Percentiles rank a stretch among this genome's conserved stretches.
These are phyloP conservation scores for Sebastes kiyomatsui DNA, from an alignment of 2,797 vertebrate species.

Conservation along the genomic window DNA sequence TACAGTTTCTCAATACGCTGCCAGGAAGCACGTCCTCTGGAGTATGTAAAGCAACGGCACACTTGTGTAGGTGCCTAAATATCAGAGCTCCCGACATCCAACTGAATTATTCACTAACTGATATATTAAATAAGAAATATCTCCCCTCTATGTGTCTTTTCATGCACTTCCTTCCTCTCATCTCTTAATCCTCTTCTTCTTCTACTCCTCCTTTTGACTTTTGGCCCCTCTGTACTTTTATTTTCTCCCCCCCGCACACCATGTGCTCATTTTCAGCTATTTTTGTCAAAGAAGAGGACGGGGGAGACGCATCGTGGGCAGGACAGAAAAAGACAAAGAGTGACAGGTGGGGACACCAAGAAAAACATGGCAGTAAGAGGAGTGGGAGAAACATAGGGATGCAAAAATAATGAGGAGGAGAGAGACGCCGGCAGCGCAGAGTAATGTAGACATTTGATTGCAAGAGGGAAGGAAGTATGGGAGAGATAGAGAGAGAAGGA, in stretches of 20 bases:
- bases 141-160: neutral
- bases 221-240: neutral
- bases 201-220: neutral
- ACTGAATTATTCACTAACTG: constrained; percentile 17
- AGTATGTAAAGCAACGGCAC: constrained; percentile 1
- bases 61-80: neutral
- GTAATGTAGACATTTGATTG: neutral
- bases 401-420: constrained; percentile 13
- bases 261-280: neutral
- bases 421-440: neutral
- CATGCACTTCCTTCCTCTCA: neutral
- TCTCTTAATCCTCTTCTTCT: neutral
- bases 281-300: neutral
- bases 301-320: neutral
- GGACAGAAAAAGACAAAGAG: neutral
- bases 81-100: neutral
- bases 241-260: neutral
- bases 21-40: neutral
- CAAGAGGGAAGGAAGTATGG: neutral
- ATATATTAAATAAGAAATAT: constrained; percentile 7
- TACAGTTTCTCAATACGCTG: neutral
- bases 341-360: neutral
- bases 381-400: neutral
- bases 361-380: neutral
- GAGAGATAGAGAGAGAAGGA: neutral